phyloP scores from a whole-genome alignment of 92 coral and sea anemone species.

The Actinostola sp. region DNA sequence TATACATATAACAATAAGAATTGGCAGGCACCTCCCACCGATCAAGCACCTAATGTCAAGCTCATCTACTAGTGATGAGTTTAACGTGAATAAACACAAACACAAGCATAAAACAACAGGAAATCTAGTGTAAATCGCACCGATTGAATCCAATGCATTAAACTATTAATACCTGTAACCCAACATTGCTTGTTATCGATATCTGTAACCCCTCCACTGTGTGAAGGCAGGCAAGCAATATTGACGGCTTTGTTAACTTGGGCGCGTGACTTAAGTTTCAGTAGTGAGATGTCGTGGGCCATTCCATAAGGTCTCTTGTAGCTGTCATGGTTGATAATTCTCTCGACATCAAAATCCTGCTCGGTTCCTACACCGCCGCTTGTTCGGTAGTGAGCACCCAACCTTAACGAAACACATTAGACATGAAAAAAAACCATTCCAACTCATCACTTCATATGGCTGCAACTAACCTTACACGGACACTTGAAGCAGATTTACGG shows the following conservation, averaged over 20 bases:
- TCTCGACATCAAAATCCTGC: constrained; percentile 57
- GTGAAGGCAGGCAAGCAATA: constrained; percentile 44
- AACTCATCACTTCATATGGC: no score
- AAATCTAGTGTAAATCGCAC: no score
- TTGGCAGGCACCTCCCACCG: no score
- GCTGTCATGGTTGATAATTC: no score
- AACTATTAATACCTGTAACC: constrained; percentile 64
- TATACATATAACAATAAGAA: no score
- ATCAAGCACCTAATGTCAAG: no score
- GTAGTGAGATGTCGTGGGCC: constrained; percentile 52
- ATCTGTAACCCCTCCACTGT: background rate
- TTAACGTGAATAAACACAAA: no score
- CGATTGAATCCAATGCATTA: no score
- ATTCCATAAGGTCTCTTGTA: no score
- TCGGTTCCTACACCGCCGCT: constrained; percentile 29
- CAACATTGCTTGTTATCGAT: constrained; percentile 53
- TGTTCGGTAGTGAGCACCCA: constrained; percentile 47
- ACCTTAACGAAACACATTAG: constrained; percentile 4
- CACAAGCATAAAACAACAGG: no score
- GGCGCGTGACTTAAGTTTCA: constrained; percentile 49
- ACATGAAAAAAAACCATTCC: no score
- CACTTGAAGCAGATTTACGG: constrained; percentile 27
- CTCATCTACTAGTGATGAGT: no score
- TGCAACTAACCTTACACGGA: constrained; percentile 30
- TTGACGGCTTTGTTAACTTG: constrained; percentile 35